A percentile compares a stretch with the other conserved stretches of the same genome.
Evolutionary conservation across 2,888 invertebrate species (phyloP).

Genomic region (Mythimna lalbum): DNA sequence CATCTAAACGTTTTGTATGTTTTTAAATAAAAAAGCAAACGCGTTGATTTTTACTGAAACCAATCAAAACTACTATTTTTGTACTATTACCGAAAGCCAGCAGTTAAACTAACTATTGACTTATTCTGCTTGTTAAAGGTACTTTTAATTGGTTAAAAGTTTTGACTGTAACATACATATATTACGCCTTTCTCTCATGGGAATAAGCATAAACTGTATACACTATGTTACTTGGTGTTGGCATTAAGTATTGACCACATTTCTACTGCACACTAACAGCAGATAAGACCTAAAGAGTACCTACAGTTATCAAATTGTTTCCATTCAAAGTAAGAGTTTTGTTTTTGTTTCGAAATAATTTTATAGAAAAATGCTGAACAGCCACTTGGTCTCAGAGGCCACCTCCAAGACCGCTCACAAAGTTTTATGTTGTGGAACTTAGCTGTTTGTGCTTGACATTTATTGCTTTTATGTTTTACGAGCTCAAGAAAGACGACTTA

Average conservation of each 20-base stretch:
- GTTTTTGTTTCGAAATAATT: slow-evolving; percentile 66
- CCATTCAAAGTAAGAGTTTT: slow-evolving; percentile 31
- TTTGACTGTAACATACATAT: too few species aligned
- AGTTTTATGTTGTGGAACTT: slow-evolving; percentile 87
- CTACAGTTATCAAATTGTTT: background rate
- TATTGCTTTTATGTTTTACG: slow-evolving; percentile 88
- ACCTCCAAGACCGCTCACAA: slow-evolving; percentile 77
- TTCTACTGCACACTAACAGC: background rate
- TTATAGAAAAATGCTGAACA: slow-evolving; percentile 80
- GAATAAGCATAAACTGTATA: too few species aligned
- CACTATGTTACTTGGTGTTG: background rate
- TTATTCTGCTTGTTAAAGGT: too few species aligned
- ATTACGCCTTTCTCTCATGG: too few species aligned
- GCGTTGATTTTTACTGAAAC: too few species aligned
- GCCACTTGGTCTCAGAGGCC: slow-evolving; percentile 76
- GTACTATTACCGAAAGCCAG: too few species aligned
- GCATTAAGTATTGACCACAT: background rate
- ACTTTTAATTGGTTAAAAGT: too few species aligned
- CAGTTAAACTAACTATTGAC: too few species aligned
- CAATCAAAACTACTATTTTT: too few species aligned
- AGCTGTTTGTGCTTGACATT: slow-evolving; percentile 85
- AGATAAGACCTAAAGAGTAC: background rate
- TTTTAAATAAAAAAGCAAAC: too few species aligned
- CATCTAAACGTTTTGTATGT: too few species aligned
- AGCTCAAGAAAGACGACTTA: slow-evolving; percentile 75